Conservation (phyloP, 2,113 vertebrate species). For the Casuarius casuarius region DNA sequence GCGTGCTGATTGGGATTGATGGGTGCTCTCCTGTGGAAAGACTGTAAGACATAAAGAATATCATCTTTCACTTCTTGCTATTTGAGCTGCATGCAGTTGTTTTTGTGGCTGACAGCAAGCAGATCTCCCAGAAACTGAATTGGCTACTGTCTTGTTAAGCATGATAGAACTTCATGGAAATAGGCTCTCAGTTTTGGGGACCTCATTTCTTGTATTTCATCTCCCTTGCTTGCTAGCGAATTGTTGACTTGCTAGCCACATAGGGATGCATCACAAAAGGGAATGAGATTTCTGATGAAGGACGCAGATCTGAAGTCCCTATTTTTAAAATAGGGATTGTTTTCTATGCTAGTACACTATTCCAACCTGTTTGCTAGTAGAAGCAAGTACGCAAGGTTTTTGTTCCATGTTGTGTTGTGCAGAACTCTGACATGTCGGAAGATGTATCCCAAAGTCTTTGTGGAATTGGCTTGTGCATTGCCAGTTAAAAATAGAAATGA, state of each 20-base stretch:
- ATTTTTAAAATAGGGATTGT: neutral
- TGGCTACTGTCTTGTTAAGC: neutral
- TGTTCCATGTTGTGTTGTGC: neutral
- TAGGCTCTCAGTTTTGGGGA: neutral
- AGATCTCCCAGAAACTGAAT: neutral
- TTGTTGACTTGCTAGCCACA: neutral
- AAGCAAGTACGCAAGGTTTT: neutral
- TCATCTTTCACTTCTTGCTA: neutral
- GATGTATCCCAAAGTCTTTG: neutral
- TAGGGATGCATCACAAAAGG: neutral
- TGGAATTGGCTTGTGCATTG: neutral
- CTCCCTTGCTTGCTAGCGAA: neutral
- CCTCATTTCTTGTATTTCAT: fast-evolving
- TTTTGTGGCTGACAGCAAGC: neutral
- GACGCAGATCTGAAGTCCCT: neutral
- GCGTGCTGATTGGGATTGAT: neutral
- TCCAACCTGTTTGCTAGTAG: neutral
- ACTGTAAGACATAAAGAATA: neutral
- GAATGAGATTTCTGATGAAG: neutral
- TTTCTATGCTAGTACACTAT: neutral
- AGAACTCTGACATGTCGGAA: neutral
- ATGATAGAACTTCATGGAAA: neutral
- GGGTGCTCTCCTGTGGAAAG: neutral
- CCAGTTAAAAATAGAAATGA: neutral
- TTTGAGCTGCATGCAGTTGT: neutral